Base-by-base conservation (phyloP, 1,140 invertebrate species). In the Drosophila athabasca region DNA sequence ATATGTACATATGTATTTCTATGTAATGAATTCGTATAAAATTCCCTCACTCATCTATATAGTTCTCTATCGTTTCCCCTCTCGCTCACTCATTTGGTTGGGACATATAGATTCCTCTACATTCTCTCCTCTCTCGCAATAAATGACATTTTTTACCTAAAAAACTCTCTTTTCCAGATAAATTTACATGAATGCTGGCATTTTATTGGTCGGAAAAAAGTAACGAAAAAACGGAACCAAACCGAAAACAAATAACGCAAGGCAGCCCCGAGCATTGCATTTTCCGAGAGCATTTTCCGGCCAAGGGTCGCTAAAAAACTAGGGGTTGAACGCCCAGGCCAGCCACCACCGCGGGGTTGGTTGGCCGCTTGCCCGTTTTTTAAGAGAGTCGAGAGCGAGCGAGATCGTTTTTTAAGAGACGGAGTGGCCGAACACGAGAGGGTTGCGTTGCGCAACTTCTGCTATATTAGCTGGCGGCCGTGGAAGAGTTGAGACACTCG, bases 401-500 rank as follows among this genome's bases (percentile, higher is more conserved):
- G 53, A 70, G 75, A 82, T 71, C 52, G 57, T 83, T 87, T 87
- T 87, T 87, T 87, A 83, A 87, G 78, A 85, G 82, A 44, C 3
- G 35, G 3, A 13, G 11, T 13, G 35, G 3, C 11, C 13, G 11
- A 5, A 3, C 11, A 7, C 41, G 72, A 88, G 83, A 88, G 83
- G 83, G 83, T 88, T 88, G 81, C 43, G 52, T 88, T 82, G 67
- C 71, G 64, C 49, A 72, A 66, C 85, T 82, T 90, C 75, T 84
- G 58, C 88, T 91, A 90, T 91, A 91, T 91, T 91, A 90, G 78
- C 74, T 46, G 61, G 57, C 44, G 43, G 45, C 50, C 43, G 71
- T 65, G 83, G 78, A 91, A 91, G 87, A 91, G 90, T 91, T 91
- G 84, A 91, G 73, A 79, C 90, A 91, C 69, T 64, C 62, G 76